phyloP scores from a whole-genome alignment of 2,888 invertebrate species.

The Hyles lineata region DNA sequence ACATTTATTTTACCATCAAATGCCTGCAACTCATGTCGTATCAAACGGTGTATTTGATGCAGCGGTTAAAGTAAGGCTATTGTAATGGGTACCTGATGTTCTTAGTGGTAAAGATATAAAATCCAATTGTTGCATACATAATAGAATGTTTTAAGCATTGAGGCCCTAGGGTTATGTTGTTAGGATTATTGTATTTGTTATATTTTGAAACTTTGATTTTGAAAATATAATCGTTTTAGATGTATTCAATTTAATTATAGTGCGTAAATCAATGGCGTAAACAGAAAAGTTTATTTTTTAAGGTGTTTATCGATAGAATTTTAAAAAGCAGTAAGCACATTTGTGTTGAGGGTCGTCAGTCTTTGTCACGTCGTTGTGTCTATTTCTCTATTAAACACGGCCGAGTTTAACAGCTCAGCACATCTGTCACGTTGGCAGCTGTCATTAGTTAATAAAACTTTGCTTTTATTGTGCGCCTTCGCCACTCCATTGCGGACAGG shows the following conservation, averaged over 20 bases:
- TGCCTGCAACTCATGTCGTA: too few relatives aligned
- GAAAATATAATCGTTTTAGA: too few relatives aligned
- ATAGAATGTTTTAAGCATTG: not conserved
- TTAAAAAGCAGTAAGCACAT: constrained; percentile 8
- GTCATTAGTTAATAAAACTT: constrained; percentile 55
- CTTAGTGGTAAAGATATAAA: not conserved
- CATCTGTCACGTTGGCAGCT: constrained; percentile 54
- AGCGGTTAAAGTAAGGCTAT: too few relatives aligned
- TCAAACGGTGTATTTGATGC: too few relatives aligned
- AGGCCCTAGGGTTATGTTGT: too few relatives aligned
- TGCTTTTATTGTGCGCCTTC: constrained; percentile 46
- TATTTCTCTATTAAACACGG: constrained; percentile 57
- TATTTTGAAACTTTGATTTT: too few relatives aligned
- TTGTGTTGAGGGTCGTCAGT: constrained; percentile 49
- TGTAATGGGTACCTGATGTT: too few relatives aligned
- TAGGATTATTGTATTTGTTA: too few relatives aligned
- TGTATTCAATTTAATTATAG: not conserved
- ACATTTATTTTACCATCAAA: too few relatives aligned
- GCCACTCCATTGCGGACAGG: constrained; percentile 32
- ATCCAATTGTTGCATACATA: not conserved
- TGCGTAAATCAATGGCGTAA: too few relatives aligned
- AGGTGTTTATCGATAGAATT: not conserved
- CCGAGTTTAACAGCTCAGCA: constrained; percentile 42
- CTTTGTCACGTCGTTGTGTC: constrained; percentile 55
- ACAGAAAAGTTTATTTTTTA: too few relatives aligned